Evolutionary conservation across 1,140 invertebrate species (phyloP).

Genomic region (Brachionus calyciflorus): DNA sequence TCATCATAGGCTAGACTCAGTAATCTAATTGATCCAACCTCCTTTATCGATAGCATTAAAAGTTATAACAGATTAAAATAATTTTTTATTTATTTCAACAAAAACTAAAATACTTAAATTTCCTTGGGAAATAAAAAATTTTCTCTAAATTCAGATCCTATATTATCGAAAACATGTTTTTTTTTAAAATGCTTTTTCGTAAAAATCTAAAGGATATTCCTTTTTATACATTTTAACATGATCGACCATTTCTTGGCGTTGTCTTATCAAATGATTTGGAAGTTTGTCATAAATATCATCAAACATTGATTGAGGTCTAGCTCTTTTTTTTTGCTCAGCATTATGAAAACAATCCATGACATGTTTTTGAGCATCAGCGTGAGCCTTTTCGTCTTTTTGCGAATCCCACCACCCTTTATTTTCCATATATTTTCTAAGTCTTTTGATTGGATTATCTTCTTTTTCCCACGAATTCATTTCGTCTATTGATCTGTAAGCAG

Average conservation of each 20-base stretch:
- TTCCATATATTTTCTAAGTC: conserved; percentile 74
- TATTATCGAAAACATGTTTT: no score
- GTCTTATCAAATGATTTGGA: not conserved
- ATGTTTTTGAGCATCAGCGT: not conserved
- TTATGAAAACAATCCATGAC: conserved; percentile 36
- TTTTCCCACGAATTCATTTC: conserved; percentile 75
- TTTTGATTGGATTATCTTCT: conserved; percentile 76
- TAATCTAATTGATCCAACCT: no score
- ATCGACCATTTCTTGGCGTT: conserved; percentile 25
- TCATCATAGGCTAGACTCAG: no score
- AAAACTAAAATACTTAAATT: no score
- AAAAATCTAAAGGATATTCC: conserved; percentile 26
- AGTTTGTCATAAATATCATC: conserved; percentile 39
- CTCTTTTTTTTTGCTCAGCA: conserved; percentile 12
- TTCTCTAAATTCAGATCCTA: no score
- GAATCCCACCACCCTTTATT: conserved; percentile 26
- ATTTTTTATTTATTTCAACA: no score
- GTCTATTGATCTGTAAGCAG: conserved; percentile 80
- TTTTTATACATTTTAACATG: conserved; percentile 44
- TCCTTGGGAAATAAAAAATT: no score
- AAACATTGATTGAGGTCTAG: conserved; percentile 1
- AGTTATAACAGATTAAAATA: no score
- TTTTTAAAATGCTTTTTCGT: conserved; percentile 5
- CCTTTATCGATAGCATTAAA: no score
- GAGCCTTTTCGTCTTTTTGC: not conserved